These are phyloP conservation scores for Chlorops oryzae DNA, from an alignment of 1,140 invertebrate species.

Conservation along the genomic window DNA sequence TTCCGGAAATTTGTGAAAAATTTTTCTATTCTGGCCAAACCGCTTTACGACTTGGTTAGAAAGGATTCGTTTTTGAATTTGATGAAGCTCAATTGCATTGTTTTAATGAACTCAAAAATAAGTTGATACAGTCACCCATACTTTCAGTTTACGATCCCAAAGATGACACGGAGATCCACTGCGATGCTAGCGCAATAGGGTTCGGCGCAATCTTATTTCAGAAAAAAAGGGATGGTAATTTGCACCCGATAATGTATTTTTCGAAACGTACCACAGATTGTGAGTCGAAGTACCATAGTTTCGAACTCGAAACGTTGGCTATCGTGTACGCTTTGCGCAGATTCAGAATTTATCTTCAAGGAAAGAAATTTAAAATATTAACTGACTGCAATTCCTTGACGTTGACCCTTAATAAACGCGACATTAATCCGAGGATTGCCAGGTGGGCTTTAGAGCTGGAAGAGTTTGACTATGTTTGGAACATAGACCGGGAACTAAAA, in stretches of 20 bases:
- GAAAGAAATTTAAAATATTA: constrained; percentile 47
- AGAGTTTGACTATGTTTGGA: constrained; percentile 38
- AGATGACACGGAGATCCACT: constrained; percentile 33
- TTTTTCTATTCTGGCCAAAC: constrained; percentile 23
- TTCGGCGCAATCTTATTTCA: constrained; percentile 28
- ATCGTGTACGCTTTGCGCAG: constrained; percentile 26
- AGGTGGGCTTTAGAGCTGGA: constrained; percentile 35
- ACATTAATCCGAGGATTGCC: constrained; percentile 36
- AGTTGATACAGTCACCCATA: constrained; percentile 17
- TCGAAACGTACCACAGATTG: constrained; percentile 29
- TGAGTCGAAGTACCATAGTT: constrained; percentile 33
- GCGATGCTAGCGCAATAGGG: constrained; percentile 28
- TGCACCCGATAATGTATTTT: constrained; percentile 36
- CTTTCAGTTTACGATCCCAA: constrained; percentile 25
- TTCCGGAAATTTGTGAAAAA: constrained; percentile 22
- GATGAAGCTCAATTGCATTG: too few species aligned
- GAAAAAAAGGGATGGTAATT: constrained; percentile 11
- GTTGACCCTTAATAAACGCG: constrained; percentile 42
- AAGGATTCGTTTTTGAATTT: constrained; percentile 20
- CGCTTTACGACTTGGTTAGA: constrained; percentile 17
- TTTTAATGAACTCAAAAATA: constrained; percentile 13
- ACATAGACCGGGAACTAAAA: constrained; percentile 20
- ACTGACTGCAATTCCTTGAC: constrained; percentile 42
- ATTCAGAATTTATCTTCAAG: constrained; percentile 47
- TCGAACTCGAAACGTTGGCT: constrained; percentile 36